Base-by-base conservation (phyloP, 2,888 invertebrate genomes). In the Autographa pulchrina region DNA sequence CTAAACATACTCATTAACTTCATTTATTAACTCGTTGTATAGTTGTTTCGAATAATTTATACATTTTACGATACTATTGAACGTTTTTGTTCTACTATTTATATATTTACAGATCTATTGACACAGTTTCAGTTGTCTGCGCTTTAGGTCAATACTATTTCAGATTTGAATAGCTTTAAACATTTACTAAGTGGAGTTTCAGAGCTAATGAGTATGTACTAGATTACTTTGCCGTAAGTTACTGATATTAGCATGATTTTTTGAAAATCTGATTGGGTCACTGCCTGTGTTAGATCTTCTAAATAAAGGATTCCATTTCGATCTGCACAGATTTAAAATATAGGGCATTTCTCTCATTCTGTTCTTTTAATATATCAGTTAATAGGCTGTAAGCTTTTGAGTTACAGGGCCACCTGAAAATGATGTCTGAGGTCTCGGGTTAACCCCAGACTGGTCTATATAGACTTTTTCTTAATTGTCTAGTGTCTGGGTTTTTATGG, bases 21-120 rank as follows among this genome's bases (percentile, higher is more conserved):
- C n/a, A 48, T 48, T 48, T n/a, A 48, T 43, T 14, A 3, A 6
- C 16, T n/a, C n/a, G 48, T n/a, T n/a, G 48, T 48, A n/a, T 6
- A 48, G 48, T 7, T 8, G n/a, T 48, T n/a, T 11, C 54, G 13
- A 62, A 18, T 68, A 67, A 35, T 43, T 54, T 54, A n/a, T 16
- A 59, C 13, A 48, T 41, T 60, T 25, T n/a, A 43, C 20, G 18
- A 14, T 11, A 38, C 14, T 13, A 52, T 63, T 11, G 32, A 31
- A 62, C 18, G 52, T 54, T n/a, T 54, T 32, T 63, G 18, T 43
- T 14, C 2, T 16, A 7, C 48, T 48, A 48, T 48, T 48, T 48
- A 35, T 32, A 18, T 77, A 77, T 77, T 77, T 68, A 72, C 65
- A 71, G 68, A 58, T 9, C 68, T 41, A 75, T 77, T 71, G 77